These are phyloP conservation scores for Leptogaster cylindrica DNA, from an alignment of 2,888 invertebrate species.

Conservation along the genomic window DNA sequence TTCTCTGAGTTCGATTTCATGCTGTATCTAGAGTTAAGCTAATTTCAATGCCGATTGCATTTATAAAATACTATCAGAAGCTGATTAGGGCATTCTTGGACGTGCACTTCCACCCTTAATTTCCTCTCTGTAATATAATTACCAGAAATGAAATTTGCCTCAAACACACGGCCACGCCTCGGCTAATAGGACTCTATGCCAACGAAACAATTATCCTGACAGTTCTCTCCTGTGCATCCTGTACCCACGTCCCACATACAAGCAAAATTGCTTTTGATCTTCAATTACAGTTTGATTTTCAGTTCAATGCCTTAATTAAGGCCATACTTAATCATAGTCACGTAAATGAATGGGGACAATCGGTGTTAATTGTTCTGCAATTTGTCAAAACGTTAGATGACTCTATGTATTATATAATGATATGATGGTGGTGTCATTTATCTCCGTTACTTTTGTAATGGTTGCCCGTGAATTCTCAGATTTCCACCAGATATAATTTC, in stretches of 20 bases:
- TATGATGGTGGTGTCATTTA: constrained; percentile 2
- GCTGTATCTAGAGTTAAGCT: no score
- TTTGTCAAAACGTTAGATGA: neutral
- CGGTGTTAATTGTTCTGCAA: constrained; percentile 14
- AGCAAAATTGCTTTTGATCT: constrained; percentile 9
- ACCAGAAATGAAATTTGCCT: neutral
- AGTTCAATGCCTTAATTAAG: constrained; percentile 18
- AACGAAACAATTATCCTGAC: neutral
- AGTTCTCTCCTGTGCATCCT: no score
- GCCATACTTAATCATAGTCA: constrained; percentile 15
- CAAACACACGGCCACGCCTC: neutral
- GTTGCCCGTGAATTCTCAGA: constrained; percentile 13
- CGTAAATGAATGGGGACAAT: constrained; percentile 18
- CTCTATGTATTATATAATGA: neutral
- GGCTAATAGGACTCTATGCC: neutral
- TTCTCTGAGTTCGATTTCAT: no score
- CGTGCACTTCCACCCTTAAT: neutral
- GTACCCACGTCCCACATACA: neutral
- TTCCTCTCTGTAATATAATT: neutral
- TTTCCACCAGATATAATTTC: no score
- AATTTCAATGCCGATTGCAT: no score
- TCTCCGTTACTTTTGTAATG: neutral
- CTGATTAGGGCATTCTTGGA: no score
- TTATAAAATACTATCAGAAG: no score
- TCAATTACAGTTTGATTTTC: constrained; percentile 16